Conservation (phyloP, 2,888 invertebrate genomes). For the Salpingus planirostris region DNA sequence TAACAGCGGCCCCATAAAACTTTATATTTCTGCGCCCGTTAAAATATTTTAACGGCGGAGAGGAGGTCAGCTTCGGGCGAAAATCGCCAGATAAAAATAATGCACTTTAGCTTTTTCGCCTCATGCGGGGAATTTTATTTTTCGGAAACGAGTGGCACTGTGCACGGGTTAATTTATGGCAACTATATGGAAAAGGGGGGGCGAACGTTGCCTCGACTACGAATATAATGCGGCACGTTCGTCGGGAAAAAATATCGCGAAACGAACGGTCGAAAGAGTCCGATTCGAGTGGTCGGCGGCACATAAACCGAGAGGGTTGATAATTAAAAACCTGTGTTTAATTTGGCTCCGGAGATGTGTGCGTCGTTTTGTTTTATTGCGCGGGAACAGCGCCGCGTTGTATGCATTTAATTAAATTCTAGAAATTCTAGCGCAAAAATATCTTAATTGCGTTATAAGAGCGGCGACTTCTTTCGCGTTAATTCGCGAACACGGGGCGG, state of each 20-base stretch:
- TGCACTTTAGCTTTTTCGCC: constrained; percentile 11
- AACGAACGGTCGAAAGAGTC: no score
- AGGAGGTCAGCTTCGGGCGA: constrained; percentile 10
- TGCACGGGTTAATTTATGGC: constrained; percentile 13
- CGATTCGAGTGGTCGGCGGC: constrained; percentile 14
- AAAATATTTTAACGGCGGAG: not conserved
- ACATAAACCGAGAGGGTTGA: constrained; percentile 17
- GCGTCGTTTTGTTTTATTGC: constrained; percentile 19
- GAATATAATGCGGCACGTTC: constrained; percentile 8
- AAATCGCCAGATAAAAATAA: constrained; percentile 16
- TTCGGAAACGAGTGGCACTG: constrained; percentile 11
- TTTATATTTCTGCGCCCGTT: constrained; percentile 1
- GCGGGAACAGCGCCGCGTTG: constrained; percentile 10
- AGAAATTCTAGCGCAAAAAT: constrained; percentile 23
- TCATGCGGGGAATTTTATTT: constrained; percentile 12
- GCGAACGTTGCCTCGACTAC: constrained; percentile 13
- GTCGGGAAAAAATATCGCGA: no score
- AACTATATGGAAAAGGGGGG: constrained; percentile 15
- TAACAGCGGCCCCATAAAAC: constrained; percentile 1
- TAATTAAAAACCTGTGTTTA: constrained; percentile 21
- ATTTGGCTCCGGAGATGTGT: constrained; percentile 15
- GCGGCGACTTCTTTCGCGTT: no score
- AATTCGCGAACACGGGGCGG: no score
- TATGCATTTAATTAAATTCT: constrained; percentile 25
- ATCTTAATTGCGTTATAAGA: constrained; percentile 22